Percentiles rank a stretch among this genome's conserved stretches.
These are phyloP conservation scores for Styela clava DNA, from an alignment of 23 tunicate species.

Conservation along the genomic window DNA sequence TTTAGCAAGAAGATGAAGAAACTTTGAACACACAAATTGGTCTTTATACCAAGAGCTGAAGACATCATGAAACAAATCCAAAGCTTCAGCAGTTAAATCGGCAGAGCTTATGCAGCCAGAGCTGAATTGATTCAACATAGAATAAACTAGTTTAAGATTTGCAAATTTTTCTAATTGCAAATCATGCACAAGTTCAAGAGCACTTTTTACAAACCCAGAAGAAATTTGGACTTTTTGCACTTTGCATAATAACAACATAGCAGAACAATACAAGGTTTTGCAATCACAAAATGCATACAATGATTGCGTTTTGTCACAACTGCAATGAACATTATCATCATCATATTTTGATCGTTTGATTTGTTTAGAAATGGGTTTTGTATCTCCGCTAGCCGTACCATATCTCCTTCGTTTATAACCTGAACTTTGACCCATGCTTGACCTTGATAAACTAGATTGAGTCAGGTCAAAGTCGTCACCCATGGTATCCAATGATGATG, in stretches of 20 bases:
- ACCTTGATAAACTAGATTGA: not conserved
- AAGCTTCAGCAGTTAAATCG: not conserved
- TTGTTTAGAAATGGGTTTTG: not conserved
- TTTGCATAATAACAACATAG: not conserved
- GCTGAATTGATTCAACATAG: not conserved
- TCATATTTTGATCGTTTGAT: not conserved
- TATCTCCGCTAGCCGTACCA: not conserved
- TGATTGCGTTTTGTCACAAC: not conserved
- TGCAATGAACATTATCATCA: not conserved
- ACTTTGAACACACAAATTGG: not conserved
- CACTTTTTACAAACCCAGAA: not conserved
- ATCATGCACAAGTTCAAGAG: not conserved
- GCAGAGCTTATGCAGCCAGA: not conserved
- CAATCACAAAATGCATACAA: not conserved
- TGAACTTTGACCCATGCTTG: not conserved
- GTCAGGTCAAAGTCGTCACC: slow-evolving; percentile 12
- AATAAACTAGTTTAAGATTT: not conserved
- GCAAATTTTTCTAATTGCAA: not conserved
- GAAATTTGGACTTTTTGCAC: not conserved
- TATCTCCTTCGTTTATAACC: slow-evolving; percentile 18
- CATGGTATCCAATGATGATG: not conserved
- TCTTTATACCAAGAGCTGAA: slow-evolving; percentile 13
- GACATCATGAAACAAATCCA: not conserved
- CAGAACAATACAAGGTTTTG: not conserved
- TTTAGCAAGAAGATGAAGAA: not conserved